Evolutionary conservation across 2,113 vertebrate species (phyloP).

Genomic region (Channa argus): DNA sequence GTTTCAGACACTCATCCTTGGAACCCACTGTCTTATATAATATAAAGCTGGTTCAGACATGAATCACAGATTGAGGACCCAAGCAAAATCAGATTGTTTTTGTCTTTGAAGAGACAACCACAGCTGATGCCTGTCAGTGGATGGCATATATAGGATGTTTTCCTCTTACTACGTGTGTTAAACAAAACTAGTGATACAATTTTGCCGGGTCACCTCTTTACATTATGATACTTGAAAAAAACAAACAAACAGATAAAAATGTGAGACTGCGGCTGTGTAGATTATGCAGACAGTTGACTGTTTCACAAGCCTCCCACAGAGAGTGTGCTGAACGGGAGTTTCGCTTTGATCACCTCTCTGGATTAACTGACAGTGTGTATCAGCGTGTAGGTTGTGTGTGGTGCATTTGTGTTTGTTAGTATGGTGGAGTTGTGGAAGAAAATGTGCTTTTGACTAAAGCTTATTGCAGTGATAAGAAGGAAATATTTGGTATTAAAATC

Average conservation of each 20-base stretch:
- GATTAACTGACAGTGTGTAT: slow-evolving; percentile 60
- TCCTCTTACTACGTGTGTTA: no score
- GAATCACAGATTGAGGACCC: slow-evolving; percentile 37
- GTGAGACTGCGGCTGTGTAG: slow-evolving; percentile 37
- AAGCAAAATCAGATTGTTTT: slow-evolving; percentile 20
- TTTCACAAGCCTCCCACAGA: slow-evolving; percentile 72
- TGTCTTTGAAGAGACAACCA: slow-evolving; percentile 26
- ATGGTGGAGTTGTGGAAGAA: slow-evolving; percentile 15
- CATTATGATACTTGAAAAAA: no score
- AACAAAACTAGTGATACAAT: no score
- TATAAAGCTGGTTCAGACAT: slow-evolving; percentile 33
- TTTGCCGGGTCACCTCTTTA: no score
- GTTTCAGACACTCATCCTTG: slow-evolving; percentile 42
- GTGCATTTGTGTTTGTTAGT: slow-evolving; percentile 18
- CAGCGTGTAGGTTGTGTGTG: slow-evolving; percentile 9
- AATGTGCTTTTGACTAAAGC: slow-evolving; percentile 1
- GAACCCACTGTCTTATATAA: slow-evolving; percentile 56
- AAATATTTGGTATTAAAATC: background rate
- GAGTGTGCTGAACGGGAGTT: slow-evolving; percentile 66
- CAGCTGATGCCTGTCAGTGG: slow-evolving; percentile 3
- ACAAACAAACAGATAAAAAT: background rate
- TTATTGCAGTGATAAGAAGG: slow-evolving; percentile 12
- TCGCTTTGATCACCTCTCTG: slow-evolving; percentile 72
- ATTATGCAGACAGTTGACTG: slow-evolving; percentile 71
- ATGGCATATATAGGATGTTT: no score